Conservation (phyloP, 1,140 invertebrate genomes). For the Hetaerina americana region DNA sequence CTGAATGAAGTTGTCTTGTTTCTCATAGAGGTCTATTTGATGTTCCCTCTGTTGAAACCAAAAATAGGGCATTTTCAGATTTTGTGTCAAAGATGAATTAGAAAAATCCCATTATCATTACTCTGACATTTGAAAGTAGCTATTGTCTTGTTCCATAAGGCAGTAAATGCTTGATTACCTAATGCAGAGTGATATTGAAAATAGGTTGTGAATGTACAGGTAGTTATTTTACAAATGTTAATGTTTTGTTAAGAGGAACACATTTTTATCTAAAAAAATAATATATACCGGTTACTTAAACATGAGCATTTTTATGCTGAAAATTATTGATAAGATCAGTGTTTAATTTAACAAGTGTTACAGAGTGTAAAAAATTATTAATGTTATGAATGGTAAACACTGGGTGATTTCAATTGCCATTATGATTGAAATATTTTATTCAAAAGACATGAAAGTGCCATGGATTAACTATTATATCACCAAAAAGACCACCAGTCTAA, state of each 20-base stretch:
- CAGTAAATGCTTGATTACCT: neutral
- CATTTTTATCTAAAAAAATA: neutral
- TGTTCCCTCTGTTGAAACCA: no score
- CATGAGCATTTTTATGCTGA: neutral
- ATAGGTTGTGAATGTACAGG: neutral
- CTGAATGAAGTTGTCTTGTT: no score
- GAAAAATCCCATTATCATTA: no score
- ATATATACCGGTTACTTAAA: neutral
- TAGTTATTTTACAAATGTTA: neutral
- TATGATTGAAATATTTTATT: neutral
- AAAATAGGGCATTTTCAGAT: no score
- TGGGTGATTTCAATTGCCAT: neutral
- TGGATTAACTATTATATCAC: no score
- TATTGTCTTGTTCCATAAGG: no score
- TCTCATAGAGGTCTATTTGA: no score
- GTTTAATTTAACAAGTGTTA: neutral
- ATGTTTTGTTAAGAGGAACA: neutral
- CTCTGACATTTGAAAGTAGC: no score
- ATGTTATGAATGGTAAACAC: neutral
- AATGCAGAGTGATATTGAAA: neutral
- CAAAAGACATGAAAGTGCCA: neutral
- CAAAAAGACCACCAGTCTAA: no score
- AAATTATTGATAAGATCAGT: neutral
- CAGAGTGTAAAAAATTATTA: neutral
- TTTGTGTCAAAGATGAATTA: no score